These are phyloP conservation scores for Amiota mariae DNA, from an alignment of 2,888 invertebrate species.

Conservation along the genomic window DNA sequence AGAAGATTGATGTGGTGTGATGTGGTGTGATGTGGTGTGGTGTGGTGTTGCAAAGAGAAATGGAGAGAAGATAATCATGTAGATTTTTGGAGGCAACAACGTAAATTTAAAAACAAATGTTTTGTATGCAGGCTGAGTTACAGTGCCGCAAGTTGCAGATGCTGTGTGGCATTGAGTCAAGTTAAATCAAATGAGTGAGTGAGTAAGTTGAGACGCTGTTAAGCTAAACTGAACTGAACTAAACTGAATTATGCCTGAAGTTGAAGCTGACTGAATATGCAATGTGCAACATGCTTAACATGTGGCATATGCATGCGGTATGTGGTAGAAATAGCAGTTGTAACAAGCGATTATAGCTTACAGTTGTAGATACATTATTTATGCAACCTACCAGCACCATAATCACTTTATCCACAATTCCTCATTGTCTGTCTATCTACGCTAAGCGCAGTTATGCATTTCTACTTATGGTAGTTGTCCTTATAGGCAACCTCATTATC, in stretches of 20 bases:
- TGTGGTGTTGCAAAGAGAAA: background rate
- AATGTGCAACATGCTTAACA: too few relatives aligned
- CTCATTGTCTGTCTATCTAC: background rate
- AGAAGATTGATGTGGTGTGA: background rate
- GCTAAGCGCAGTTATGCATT: too few relatives aligned
- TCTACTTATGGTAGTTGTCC: background rate
- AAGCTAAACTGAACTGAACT: conserved; percentile 2
- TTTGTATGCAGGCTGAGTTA: conserved; percentile 13
- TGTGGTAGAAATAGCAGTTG: too few relatives aligned
- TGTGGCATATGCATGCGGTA: too few relatives aligned
- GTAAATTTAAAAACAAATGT: conserved; percentile 5
- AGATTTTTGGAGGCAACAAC: background rate
- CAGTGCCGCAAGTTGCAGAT: background rate
- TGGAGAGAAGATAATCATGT: too few relatives aligned
- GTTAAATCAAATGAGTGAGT: too few relatives aligned
- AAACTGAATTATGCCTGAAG: background rate
- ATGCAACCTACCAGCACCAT: background rate
- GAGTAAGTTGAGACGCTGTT: background rate
- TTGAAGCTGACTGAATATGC: too few relatives aligned
- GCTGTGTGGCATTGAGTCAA: conserved; percentile 15
- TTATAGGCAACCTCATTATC: background rate
- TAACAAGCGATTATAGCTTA: conserved; percentile 2
- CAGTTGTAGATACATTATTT: background rate
- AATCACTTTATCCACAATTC: background rate
- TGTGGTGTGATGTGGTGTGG: background rate